Percentiles rank a stretch among this genome's conserved stretches.
These are phyloP conservation scores for Junco hyemalis DNA, from an alignment of 2,113 vertebrate species.

Conservation along the genomic window DNA sequence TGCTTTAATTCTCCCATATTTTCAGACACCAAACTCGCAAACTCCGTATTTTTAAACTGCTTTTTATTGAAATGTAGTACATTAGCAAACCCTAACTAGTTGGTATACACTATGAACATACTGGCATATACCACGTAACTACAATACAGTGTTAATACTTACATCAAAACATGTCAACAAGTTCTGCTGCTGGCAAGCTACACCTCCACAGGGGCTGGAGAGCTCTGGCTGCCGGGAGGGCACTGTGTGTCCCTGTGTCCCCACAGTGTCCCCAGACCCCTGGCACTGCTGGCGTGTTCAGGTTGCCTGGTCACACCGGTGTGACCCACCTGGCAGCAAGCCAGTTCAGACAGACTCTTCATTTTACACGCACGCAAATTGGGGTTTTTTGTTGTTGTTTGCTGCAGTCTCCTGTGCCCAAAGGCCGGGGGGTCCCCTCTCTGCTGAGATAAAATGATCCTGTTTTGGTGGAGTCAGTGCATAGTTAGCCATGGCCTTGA, in stretches of 20 bases:
- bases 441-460: conserved; percentile 54
- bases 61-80: conserved; percentile 82
- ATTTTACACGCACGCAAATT: background rate
- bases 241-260: background rate
- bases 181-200: conserved; percentile 61
- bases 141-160: conserved; percentile 71
- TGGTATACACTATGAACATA: conserved; percentile 67
- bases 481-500: conserved; percentile 44
- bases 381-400: background rate
- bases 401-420: background rate
- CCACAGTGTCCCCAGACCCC: background rate
- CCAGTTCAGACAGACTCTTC: conserved; percentile 12
- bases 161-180: conserved; percentile 66
- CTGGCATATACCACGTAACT: conserved; percentile 65
- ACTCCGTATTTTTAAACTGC: conserved; percentile 34
- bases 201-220: conserved; percentile 32
- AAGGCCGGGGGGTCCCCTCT: background rate
- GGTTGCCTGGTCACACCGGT: background rate
- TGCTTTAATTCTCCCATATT: background rate
- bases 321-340: conserved; percentile 1
- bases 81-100: conserved; percentile 75
- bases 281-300: background rate
- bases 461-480: conserved; percentile 29
- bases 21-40: background rate
- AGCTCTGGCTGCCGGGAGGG: conserved; percentile 12